phyloP scores from a whole-genome alignment of 2,888 invertebrate species.

The Coleophora deauratella region DNA sequence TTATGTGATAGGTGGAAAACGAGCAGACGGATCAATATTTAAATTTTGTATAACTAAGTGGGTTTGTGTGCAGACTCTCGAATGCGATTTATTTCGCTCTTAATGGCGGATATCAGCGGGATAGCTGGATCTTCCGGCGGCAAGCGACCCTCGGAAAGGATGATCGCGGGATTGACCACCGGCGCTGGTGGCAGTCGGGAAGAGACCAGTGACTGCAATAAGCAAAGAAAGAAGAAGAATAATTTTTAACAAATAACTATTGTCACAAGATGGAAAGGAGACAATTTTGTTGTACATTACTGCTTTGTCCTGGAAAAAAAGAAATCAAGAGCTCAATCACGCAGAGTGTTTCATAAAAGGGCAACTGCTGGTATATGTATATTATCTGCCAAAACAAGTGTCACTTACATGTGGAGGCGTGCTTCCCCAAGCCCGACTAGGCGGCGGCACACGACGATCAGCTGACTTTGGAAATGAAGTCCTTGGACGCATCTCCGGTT shows the following conservation, averaged over 20 bases:
- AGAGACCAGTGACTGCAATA: constrained; percentile 14
- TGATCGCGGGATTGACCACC: constrained; percentile 47
- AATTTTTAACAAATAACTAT: background rate
- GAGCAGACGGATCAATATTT: too few relatives aligned
- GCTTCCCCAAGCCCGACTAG: constrained; percentile 48
- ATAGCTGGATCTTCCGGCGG: constrained; percentile 81
- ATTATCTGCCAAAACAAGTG: too few relatives aligned
- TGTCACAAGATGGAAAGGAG: background rate
- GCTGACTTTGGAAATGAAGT: constrained; percentile 34
- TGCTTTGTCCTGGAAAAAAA: too few relatives aligned
- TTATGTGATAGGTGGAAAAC: too few relatives aligned
- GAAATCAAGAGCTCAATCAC: too few relatives aligned
- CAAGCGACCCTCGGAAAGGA: constrained; percentile 74
- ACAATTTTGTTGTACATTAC: too few relatives aligned
- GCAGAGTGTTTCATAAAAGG: too few relatives aligned
- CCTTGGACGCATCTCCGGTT: constrained; percentile 31
- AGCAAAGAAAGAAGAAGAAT: background rate
- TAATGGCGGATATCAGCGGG: constrained; percentile 88
- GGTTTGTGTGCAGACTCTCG: constrained; percentile 46
- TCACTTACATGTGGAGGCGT: constrained; percentile 38
- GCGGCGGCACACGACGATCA: constrained; percentile 36
- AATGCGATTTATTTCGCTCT: constrained; percentile 77
- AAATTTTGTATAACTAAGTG: too few relatives aligned
- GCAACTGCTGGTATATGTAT: too few relatives aligned
- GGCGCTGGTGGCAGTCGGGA: constrained; percentile 22